Base-by-base conservation (phyloP, 2,113 vertebrate genomes). In the Phalacrocorax brasilianus region DNA sequence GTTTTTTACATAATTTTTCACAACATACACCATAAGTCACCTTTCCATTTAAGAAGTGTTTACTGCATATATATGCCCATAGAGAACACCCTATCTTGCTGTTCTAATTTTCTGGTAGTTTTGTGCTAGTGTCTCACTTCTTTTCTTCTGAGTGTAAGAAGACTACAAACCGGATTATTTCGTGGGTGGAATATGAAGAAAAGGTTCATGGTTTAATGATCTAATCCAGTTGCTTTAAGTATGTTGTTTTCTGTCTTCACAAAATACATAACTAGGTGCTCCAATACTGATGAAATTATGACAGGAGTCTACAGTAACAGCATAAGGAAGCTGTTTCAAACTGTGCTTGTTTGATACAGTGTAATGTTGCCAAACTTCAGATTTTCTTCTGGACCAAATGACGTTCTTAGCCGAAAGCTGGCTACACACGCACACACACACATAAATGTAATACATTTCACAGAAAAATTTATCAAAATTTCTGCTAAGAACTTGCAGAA, bases 381-480 rank as follows among this genome's bases (percentile, higher is more conserved):
- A 17, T 67, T 74, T 70, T 73, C 8, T 74, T 73, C 17, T 56
- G 28, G 3, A 74, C 6, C 4, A 52, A 81, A 27, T 3, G 4
- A 50, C 52, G 8, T 19, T 61, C 63, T 67, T 85, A 49, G 7
- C 42, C 68, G 44, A 33, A 91, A 75, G 0, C 5, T 87, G 74
- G 33, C 17, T 67, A 26, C 19, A 12, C 6, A 55, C 32, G 7
- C 8, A 38, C 3, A 38, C 3, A 50, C 8, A 5, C 1, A 2
- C 2, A 0, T 27, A 18, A 21, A 3, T 17, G 8, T 63, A 15
- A 49, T 21, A 27, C 0, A 0, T 18, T 5, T 32, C 62, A 27
- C 23, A 22, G 9, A 50, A 71, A 3, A 32, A 47, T 49, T 63
- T 91, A 35, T 22, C 27, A 42, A 80, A 86, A 77, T 5, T 21